These are phyloP conservation scores for Pseudococcus viburni DNA, from an alignment of 2,888 invertebrate genomes.

Conservation along the genomic window DNA sequence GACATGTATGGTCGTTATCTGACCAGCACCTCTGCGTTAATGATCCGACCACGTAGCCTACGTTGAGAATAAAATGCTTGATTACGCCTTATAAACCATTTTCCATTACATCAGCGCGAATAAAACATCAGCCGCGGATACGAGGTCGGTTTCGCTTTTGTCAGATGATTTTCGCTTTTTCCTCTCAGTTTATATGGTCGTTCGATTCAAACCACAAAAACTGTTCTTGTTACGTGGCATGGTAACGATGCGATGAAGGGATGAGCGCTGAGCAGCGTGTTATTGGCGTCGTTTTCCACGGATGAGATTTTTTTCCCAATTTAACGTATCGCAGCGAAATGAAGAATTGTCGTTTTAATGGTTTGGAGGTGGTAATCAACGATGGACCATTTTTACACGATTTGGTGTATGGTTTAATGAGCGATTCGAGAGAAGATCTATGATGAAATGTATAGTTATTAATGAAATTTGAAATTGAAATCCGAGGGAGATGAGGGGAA, in stretches of 20 bases:
- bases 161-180: not conserved
- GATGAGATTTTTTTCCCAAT: not conserved
- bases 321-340: not conserved
- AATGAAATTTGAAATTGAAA: no score
- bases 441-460: no score
- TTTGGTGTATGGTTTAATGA: no score
- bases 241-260: not conserved
- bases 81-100: conserved; percentile 20
- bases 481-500: no score
- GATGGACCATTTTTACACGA: no score
- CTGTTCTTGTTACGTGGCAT: not conserved
- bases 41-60: not conserved
- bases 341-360: not conserved
- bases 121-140: not conserved
- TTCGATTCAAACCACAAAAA: conserved; percentile 7
- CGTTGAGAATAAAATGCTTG: conserved; percentile 13
- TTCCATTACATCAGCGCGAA: conserved; percentile 57
- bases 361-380: not conserved
- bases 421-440: no score
- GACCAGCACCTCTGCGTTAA: conserved; percentile 21
- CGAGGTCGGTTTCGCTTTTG: not conserved
- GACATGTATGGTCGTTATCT: conserved; percentile 11
- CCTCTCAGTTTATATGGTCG: not conserved
- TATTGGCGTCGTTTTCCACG: not conserved
- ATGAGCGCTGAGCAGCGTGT: not conserved